Evolutionary conservation across 2,888 invertebrate species (phyloP).

Genomic region (Tetheella fluctuosa): DNA sequence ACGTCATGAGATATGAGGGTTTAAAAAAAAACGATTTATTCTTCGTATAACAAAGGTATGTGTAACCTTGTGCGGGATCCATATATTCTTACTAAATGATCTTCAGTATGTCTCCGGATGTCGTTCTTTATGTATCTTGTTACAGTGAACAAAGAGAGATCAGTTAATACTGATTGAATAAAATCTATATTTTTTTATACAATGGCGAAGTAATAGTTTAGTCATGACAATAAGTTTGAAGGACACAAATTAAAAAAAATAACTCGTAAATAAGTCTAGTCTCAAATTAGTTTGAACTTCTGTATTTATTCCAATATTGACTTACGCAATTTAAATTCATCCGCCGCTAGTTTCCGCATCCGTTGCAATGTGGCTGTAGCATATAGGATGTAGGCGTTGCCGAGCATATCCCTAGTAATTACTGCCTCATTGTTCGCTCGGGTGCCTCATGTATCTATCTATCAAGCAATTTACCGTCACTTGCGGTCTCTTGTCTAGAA

Average conservation of each 20-base stretch:
- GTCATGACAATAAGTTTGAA: no score
- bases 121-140: no score
- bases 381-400: conserved; percentile 25
- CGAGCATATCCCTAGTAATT: conserved; percentile 29
- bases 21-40: not conserved
- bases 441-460: conserved; percentile 24
- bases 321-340: conserved; percentile 17
- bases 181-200: no score
- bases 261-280: no score
- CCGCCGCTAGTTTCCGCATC: conserved; percentile 38
- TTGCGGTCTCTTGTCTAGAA: conserved; percentile 19
- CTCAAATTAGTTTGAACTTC: no score
- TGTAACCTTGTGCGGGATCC: not conserved
- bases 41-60: no score
- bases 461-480: conserved; percentile 41
- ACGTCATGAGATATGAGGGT: not conserved
- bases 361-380: conserved; percentile 30
- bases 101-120: no score
- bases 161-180: no score
- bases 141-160: no score
- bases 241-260: no score
- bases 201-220: no score
- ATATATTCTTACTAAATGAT: not conserved
- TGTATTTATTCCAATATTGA: not conserved
- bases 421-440: conserved; percentile 33